Evolutionary conservation across 2,113 vertebrate genomes (phyloP).

Genomic region (Nothobranchius furzeri): DNA sequence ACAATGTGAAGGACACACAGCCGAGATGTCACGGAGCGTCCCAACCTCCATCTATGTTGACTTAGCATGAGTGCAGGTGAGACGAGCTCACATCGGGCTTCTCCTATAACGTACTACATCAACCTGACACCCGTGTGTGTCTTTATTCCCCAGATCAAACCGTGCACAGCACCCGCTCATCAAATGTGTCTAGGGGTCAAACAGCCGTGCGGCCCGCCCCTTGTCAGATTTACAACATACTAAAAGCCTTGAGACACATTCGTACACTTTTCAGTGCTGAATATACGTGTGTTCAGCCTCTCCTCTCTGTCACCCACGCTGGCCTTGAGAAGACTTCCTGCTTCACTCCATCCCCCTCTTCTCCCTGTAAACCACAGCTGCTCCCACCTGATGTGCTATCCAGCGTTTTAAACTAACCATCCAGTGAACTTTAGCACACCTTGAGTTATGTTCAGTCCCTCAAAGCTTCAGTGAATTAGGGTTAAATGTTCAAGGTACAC

Average conservation of each 20-base stretch:
- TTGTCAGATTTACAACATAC: constrained; percentile 62
- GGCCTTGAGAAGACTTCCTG: constrained; percentile 41
- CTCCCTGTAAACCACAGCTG: constrained; percentile 1
- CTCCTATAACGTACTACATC: constrained; percentile 53
- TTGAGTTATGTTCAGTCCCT: not conserved
- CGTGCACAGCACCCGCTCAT: constrained; percentile 45
- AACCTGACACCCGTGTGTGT: constrained; percentile 44
- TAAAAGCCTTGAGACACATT: constrained; percentile 54
- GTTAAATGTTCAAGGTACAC: constrained; percentile 22
- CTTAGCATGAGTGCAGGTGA: constrained; percentile 54
- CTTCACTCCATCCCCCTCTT: constrained; percentile 8
- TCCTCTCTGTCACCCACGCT: constrained; percentile 29
- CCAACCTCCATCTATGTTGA: constrained; percentile 53
- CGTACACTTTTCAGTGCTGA: constrained; percentile 43
- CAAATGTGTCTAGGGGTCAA: constrained; percentile 59
- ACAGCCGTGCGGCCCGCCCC: constrained; percentile 30
- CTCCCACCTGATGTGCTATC: not conserved
- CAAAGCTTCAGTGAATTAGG: not conserved
- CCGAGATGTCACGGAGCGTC: constrained; percentile 42
- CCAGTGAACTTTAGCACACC: not conserved
- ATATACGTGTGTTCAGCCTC: constrained; percentile 15
- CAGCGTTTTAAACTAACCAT: constrained; percentile 2
- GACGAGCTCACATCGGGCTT: constrained; percentile 38
- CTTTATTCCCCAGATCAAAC: constrained; percentile 52
- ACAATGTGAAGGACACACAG: constrained; percentile 65